Evolutionary conservation across 2,113 vertebrate species (phyloP), one percentile per base, ranked within the genome.

Genomic region (Zapus hudsonius): DNA sequence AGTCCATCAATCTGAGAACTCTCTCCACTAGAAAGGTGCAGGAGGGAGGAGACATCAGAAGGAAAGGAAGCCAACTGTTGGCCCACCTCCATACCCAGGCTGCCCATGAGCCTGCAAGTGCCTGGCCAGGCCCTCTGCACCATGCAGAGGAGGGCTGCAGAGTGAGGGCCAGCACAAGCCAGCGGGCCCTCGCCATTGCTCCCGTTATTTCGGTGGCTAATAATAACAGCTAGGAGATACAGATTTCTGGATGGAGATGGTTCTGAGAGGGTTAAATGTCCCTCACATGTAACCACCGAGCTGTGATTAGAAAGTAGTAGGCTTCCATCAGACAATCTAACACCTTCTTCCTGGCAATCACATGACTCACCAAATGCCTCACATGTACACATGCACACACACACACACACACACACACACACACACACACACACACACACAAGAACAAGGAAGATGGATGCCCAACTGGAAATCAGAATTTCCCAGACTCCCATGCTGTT

Each of bases 1-100:
- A 94, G 52, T 61, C 55, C 69, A 92, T 91, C 73, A 75, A 61
- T 94, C 81, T 87, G 69, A 57, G 85, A 57, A 87, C 74, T 82
- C 31, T 76, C 33, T 76, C 9, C 80, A 36, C 0, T 9, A 36
- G 33, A n/a, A 74, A 80, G 33, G 22, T 16, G 27, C 27, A 31
- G 40, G 83, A 40, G 16, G 76, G 13, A 27, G 44, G n/a, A 7
- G 42, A 25, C 16, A n/a, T 55, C 31, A 44, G 22, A 52, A 70
- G 8, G 59, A 73, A 63, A 52, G 52, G 57, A 12, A 73, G 38
- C 7, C 61, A 38, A 29, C 61, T 40, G 25, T n/a, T n/a, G 33
- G 10, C 27, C 16, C 17, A 57, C 7, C 9, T 25, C 33, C 33
- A 20, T 52, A 59, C 27, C 29, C 3, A 11, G 22, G 52, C 16